These are phyloP conservation scores for Centropristis striata DNA, from an alignment of 2,113 vertebrate genomes.

Conservation along the genomic window DNA sequence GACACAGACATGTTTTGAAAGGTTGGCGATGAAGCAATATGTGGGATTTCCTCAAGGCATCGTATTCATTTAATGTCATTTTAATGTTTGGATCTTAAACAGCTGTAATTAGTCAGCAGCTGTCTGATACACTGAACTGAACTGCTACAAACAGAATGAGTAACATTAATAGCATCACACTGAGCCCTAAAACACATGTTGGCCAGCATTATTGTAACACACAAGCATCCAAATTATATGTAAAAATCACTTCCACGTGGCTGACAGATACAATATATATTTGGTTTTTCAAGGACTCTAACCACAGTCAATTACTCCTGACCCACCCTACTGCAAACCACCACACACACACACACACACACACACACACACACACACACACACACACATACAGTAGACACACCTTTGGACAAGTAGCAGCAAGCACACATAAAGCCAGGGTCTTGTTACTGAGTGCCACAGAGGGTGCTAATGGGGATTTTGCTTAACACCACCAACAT, in stretches of 20 bases:
- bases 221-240: constrained; percentile 40
- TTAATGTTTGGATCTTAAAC: constrained; percentile 33
- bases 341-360: constrained; percentile 36
- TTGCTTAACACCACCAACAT: constrained; percentile 37
- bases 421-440: constrained; percentile 52
- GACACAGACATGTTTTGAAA: constrained; percentile 32
- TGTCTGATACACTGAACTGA: constrained; percentile 29
- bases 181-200: constrained; percentile 44
- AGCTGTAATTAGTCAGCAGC: constrained; percentile 30
- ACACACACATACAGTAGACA: constrained; percentile 49
- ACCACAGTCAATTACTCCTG: constrained; percentile 66
- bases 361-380: constrained; percentile 36
- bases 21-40: constrained; percentile 28
- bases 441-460: constrained; percentile 60
- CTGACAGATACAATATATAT: constrained; percentile 70
- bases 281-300: constrained; percentile 67
- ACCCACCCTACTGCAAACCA: constrained; percentile 23
- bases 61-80: constrained; percentile 21
- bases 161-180: constrained; percentile 23
- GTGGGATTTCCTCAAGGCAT: constrained; percentile 23
- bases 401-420: constrained; percentile 69
- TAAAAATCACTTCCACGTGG: constrained; percentile 50
- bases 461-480: constrained; percentile 66
- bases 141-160: constrained; percentile 20
- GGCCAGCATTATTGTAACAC: constrained; percentile 15